Evolutionary conservation across 2,888 invertebrate species (phyloP), one percentile per base, ranked within the genome.

Genomic region (Xanthia icteritia): DNA sequence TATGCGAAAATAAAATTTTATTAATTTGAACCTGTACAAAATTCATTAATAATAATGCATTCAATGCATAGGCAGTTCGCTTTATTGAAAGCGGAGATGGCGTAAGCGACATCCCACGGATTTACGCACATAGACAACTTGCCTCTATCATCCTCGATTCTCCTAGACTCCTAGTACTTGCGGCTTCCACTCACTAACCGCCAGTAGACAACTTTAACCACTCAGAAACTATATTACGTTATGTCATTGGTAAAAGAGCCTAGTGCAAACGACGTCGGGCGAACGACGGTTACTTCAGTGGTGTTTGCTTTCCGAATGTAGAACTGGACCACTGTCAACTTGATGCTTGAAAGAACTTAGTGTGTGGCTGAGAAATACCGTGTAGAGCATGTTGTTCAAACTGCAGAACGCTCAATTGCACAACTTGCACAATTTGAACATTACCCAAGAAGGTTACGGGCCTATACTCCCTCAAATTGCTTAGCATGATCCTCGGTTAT

Each of bases 261-360:
- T 45, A 45, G 42, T 45, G 23, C 31, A 67, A 64, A 73, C 20
- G 73, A 45, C 36, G n/a, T 15, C 31, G 31, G 31, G 61, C 5
- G 5, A 20, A 31, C 39, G 39, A 36, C 36, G 5, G 45, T 39
- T 17, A 54, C 31, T 81, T 64, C 1, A 67, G 17, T 27, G 6
- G 23, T 42, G 42, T 67, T 68, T 76, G 48, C 36, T 56, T 76
- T 64, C 17, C n/a, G 42, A 67, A 63, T 75, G 54, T 23, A 65
- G 56, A 20, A 20, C 71, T 56, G n/a, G 23, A 76, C 31, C 17
- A 56, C 48, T 51, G 56, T 58, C 42, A 76, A 51, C 56, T 63
- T 58, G 17, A 36, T 42, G 68, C 56, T 76, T 51, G 17, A 51
- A 31, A 20, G 63, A 63, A 48, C 31, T 67, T 23, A 66, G n/a